Percentiles rank a stretch among this genome's conserved stretches.
Evolutionary conservation across 2,113 vertebrate species (phyloP).

Genomic region (Triplophysa rosa): DNA sequence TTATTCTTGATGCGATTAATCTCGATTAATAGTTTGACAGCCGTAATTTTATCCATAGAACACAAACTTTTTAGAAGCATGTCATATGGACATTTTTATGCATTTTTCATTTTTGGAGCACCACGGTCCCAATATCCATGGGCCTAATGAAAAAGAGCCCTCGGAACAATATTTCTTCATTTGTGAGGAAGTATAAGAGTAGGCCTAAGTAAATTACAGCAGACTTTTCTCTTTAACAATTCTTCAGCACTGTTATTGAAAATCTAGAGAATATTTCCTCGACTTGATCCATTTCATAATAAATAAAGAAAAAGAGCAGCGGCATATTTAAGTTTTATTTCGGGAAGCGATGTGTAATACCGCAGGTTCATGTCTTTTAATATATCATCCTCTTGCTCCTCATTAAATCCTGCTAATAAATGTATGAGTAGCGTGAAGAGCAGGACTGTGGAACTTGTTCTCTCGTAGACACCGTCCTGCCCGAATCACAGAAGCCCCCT

Average conservation of each 20-base stretch:
- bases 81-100: too few species aligned
- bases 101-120: too few species aligned
- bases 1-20: too few species aligned
- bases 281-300: conserved; percentile 1
- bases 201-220: background rate
- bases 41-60: too few species aligned
- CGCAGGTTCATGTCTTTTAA: conserved; percentile 17
- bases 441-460: conserved; percentile 11
- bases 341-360: conserved; percentile 10
- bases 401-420: conserved; percentile 34
- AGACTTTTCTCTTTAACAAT: background rate
- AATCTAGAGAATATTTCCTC: conserved; percentile 11
- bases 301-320: conserved; percentile 1
- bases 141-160: background rate
- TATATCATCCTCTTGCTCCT: conserved; percentile 36
- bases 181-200: background rate
- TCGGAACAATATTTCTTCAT: background rate
- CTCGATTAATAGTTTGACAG: too few species aligned
- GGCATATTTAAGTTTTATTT: background rate
- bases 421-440: conserved; percentile 5
- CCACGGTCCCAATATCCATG: background rate
- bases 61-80: too few species aligned
- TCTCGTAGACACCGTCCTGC: background rate
- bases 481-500: background rate
- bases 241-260: background rate